Evolutionary conservation across 1,140 invertebrate genomes (phyloP).

Genomic region (Drosophila punjabiensis): DNA sequence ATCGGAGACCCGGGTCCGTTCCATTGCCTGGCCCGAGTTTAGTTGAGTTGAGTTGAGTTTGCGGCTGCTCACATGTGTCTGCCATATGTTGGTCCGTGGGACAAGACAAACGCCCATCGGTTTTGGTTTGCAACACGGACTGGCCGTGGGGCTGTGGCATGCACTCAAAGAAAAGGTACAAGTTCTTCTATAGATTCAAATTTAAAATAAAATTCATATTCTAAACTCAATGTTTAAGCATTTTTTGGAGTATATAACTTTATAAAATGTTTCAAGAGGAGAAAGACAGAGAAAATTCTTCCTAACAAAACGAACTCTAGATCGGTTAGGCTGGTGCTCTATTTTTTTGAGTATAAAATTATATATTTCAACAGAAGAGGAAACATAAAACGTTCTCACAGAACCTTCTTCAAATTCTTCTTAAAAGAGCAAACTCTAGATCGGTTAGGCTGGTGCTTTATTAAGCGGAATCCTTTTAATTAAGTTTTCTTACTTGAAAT

Average conservation of each 20-base stretch:
- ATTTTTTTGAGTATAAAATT: too few species aligned
- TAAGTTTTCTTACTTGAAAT: too few species aligned
- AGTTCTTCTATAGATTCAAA: neutral
- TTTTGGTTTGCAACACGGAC: conserved; percentile 59
- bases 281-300: too few species aligned
- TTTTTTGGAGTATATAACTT: neutral
- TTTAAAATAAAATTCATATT: neutral
- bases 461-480: too few species aligned
- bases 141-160: conserved; percentile 52
- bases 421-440: too few species aligned
- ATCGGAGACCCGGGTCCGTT: conserved; percentile 39
- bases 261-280: too few species aligned
- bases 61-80: conserved; percentile 65
- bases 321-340: neutral
- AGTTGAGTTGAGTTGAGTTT: conserved; percentile 24
- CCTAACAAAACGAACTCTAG: neutral
- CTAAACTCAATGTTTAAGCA: neutral
- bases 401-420: too few species aligned
- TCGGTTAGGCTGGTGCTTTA: too few species aligned
- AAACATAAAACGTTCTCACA: too few species aligned
- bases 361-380: too few species aligned
- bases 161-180: neutral
- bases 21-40: conserved; percentile 11
- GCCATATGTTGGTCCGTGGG: conserved; percentile 79
- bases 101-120: conserved; percentile 61